phyloP scores from a whole-genome alignment of 2,797 vertebrate genomes.

The Phyllotis vaccarum region DNA sequence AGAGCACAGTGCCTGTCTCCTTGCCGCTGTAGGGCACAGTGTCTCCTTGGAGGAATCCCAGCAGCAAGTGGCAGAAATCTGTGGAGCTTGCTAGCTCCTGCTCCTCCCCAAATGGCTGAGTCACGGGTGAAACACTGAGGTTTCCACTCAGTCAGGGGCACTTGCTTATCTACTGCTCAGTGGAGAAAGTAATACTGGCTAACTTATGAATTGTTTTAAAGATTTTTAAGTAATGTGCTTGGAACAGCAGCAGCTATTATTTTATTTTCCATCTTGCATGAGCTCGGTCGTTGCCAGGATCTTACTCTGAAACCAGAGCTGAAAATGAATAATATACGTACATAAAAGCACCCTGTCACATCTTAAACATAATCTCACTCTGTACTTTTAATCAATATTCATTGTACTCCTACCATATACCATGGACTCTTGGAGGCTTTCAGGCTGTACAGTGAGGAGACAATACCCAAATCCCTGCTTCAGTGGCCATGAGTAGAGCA shows the following conservation, averaged over 20 bases:
- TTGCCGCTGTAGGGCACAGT: not conserved
- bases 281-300: conserved; percentile 14
- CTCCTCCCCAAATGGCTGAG: not conserved
- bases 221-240: not conserved
- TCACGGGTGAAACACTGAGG: not conserved
- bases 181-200: not conserved
- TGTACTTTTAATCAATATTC: conserved; percentile 11
- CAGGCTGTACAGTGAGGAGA: not conserved
- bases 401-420: not conserved
- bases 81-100: not conserved
- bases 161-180: not conserved
- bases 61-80: not conserved
- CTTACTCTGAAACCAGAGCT: conserved; percentile 35
- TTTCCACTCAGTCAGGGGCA: not conserved
- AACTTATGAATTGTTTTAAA: not conserved
- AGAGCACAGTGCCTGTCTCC: not conserved
- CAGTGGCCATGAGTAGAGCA: no score
- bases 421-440: not conserved
- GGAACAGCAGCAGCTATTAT: not conserved
- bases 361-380: conserved; percentile 16
- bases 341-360: not conserved
- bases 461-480: not conserved
- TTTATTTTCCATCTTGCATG: conserved; percentile 27
- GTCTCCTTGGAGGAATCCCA: not conserved
- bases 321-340: conserved; percentile 49